phyloP scores from a whole-genome alignment of 2,888 invertebrate species.

The Nemurella pictetii region DNA sequence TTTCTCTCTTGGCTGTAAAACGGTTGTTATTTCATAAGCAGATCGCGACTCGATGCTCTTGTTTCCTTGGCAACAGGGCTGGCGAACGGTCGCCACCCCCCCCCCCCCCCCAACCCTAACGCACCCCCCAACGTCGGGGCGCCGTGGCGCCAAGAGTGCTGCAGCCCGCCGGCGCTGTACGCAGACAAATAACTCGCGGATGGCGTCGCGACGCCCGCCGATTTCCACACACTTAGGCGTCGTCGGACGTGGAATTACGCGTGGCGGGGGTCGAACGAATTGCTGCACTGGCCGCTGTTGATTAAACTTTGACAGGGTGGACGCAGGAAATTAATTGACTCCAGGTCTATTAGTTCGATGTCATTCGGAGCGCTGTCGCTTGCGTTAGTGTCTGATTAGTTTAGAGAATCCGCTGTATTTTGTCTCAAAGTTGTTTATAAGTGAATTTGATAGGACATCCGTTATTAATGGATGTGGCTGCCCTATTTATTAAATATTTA shows the following conservation, averaged over 20 bases:
- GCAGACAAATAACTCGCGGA: conserved; percentile 22
- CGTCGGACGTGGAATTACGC: conserved; percentile 6
- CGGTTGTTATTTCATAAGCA: not conserved
- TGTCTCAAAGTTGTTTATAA: no score
- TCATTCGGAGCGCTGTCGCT: no score
- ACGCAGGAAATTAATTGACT: not conserved
- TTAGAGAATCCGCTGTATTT: no score
- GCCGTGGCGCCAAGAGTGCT: not conserved
- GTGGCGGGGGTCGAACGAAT: not conserved
- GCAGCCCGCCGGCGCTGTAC: not conserved
- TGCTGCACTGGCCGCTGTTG: not conserved
- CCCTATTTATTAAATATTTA: no score
- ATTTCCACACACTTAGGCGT: not conserved
- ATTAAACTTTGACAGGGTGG: not conserved
- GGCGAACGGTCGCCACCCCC: not conserved
- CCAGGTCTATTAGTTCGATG: no score
- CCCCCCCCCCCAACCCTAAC: not conserved
- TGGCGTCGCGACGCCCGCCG: not conserved
- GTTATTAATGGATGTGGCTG: no score
- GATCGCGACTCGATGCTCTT: conserved; percentile 2
- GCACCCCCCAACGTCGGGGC: not conserved
- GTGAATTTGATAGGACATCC: no score
- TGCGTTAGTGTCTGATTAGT: no score
- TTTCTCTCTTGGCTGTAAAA: not conserved
- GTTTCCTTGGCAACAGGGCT: conserved; percentile 26